Conservation (phyloP, 2,113 vertebrate genomes). For the Rhynchomys soricoides region DNA sequence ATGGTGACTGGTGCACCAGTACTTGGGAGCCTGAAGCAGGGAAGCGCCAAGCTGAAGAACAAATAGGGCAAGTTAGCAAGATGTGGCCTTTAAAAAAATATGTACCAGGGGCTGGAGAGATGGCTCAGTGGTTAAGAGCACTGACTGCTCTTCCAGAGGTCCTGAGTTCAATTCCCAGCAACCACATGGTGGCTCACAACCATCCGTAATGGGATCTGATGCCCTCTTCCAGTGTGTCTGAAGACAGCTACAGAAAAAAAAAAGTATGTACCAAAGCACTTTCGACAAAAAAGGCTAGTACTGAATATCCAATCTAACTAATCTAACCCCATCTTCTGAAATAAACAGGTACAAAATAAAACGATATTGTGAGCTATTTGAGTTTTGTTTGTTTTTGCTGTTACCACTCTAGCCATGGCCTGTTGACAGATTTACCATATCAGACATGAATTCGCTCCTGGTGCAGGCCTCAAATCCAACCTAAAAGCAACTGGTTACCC, state of each 20-base stretch:
- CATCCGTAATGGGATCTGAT: no score
- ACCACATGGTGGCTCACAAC: no score
- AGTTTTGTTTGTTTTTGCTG: background rate
- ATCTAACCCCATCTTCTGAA: slow-evolving; percentile 1
- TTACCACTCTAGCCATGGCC: background rate
- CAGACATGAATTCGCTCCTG: background rate
- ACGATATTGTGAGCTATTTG: background rate
- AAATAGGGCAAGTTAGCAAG: background rate
- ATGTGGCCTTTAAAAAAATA: background rate
- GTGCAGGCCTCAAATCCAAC: background rate
- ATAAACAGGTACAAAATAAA: background rate
- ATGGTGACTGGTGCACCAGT: background rate
- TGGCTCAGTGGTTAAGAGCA: no score
- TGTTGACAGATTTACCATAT: background rate
- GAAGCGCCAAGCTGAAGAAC: background rate
- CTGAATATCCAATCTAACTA: slow-evolving; percentile 13
- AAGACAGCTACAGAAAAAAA: no score
- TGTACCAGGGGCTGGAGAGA: background rate
- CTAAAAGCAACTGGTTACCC: background rate
- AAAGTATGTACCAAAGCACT: background rate
- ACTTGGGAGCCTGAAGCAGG: background rate
- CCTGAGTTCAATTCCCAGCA: no score
- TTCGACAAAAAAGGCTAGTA: slow-evolving; percentile 2
- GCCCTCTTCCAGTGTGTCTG: no score
- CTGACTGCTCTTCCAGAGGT: no score